Conservation (phyloP, 1,140 invertebrate genomes). For the Geopemphigus sp. region DNA sequence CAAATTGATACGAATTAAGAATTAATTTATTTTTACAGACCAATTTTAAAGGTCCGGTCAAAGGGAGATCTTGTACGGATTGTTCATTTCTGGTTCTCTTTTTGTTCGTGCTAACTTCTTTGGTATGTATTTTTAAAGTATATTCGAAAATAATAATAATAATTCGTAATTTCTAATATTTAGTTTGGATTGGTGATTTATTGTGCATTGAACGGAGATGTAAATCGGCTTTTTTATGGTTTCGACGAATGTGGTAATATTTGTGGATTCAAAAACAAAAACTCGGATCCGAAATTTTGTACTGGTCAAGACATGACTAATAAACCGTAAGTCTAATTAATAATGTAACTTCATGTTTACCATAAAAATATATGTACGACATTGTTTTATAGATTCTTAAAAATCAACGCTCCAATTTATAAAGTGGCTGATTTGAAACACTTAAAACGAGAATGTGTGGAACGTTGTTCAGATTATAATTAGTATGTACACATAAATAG, state of each 20-base stretch:
- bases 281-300: conserved; percentile 54
- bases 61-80: conserved; percentile 63
- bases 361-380: background rate
- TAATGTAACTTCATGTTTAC: conserved; percentile 48
- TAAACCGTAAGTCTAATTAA: conserved; percentile 57
- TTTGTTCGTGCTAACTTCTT: conserved; percentile 58
- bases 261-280: conserved; percentile 62
- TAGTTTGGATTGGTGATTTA: conserved; percentile 14
- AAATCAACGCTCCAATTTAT: conserved; percentile 54
- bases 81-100: conserved; percentile 61
- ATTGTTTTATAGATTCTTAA: conserved; percentile 23
- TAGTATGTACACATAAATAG: conserved; percentile 55
- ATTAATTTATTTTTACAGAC: conserved; percentile 33
- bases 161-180: background rate
- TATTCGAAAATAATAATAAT: background rate
- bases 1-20: background rate
- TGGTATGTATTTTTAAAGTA: conserved; percentile 57
- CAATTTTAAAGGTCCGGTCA: conserved; percentile 53
- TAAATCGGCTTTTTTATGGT: conserved; percentile 64
- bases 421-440: conserved; percentile 53
- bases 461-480: conserved; percentile 57
- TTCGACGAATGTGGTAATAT: conserved; percentile 69
- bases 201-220: conserved; percentile 55
- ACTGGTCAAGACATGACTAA: conserved; percentile 59
- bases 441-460: conserved; percentile 58